A percentile compares a stretch with the other conserved stretches of the same genome.
Conservation (phyloP, 2,888 invertebrate species). For the Prostheceraeus crozeri region DNA sequence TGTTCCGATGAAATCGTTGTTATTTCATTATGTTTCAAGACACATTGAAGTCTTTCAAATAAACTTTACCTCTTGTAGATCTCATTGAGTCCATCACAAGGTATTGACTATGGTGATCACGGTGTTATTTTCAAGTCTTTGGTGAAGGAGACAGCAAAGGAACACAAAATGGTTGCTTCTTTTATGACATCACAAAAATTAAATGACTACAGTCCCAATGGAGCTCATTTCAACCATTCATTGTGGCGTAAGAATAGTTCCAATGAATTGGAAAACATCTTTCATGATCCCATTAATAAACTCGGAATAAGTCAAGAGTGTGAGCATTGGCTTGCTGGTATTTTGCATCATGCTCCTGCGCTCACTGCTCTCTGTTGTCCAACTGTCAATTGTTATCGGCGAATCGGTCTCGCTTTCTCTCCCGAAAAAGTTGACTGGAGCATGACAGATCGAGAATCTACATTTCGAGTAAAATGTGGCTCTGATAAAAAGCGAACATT, state of each 20-base stretch:
- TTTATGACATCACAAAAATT: conserved; percentile 34
- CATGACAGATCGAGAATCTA: not conserved
- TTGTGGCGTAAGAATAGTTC: conserved; percentile 34
- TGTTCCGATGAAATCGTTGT: no score
- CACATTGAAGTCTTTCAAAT: no score
- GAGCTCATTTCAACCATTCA: conserved; percentile 40
- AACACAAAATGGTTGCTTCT: conserved; percentile 26
- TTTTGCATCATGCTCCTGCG: conserved; percentile 41
- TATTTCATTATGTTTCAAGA: no score
- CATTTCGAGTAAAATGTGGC: conserved; percentile 27
- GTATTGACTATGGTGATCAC: no score
- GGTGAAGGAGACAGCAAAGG: conserved; percentile 26
- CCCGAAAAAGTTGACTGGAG: conserved; percentile 31
- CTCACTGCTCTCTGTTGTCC: conserved; percentile 43
- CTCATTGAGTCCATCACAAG: no score
- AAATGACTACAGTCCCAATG: not conserved
- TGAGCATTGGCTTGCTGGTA: conserved; percentile 42
- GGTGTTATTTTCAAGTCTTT: no score
- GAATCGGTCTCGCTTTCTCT: conserved; percentile 39
- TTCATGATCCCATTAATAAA: not conserved
- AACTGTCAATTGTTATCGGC: conserved; percentile 45
- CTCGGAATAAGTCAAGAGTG: conserved; percentile 39
- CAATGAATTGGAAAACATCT: conserved; percentile 21
- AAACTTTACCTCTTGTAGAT: no score
- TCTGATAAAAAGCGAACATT: not conserved